A percentile compares a stretch with the other conserved stretches of the same genome.
phyloP scores from a whole-genome alignment of 2,888 invertebrate genomes.

The Amiota mariae region DNA sequence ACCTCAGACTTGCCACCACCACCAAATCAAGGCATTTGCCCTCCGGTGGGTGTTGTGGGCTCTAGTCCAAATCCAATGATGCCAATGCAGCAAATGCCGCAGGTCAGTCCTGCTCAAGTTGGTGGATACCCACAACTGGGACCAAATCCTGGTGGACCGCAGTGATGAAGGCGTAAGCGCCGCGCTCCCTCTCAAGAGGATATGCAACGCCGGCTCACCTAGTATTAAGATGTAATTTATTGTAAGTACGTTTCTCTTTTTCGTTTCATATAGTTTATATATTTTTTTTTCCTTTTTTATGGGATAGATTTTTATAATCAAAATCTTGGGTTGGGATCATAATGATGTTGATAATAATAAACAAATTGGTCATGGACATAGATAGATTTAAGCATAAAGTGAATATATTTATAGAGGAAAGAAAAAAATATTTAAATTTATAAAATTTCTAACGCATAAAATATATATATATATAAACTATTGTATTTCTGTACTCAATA shows the following conservation, averaged over 20 bases:
- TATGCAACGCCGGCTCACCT: constrained; percentile 33
- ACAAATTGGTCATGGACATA: neutral
- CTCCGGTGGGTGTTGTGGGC: constrained; percentile 73
- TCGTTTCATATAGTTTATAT: neutral
- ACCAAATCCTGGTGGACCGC: constrained; percentile 66
- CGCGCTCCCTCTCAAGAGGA: constrained; percentile 63
- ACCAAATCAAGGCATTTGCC: constrained; percentile 74
- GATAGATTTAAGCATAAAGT: neutral
- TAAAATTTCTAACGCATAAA: neutral
- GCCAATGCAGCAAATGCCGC: constrained; percentile 75
- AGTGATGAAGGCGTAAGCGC: constrained; percentile 73
- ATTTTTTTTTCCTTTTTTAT: constrained; percentile 2
- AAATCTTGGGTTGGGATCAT: neutral
- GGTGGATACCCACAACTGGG: constrained; percentile 69
- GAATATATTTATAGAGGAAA: too few relatives aligned
- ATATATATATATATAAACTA: constrained; percentile 15
- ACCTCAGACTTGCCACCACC: constrained; percentile 84
- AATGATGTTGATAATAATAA: neutral
- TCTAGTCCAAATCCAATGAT: constrained; percentile 77
- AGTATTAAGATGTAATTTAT: neutral
- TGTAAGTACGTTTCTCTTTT: constrained; percentile 7
- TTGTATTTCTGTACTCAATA: neutral
- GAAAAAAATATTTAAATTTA: constrained; percentile 12
- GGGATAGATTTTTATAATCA: neutral
- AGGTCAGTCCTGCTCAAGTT: constrained; percentile 67